Base-by-base conservation (phyloP, 2,888 invertebrate species). In the Fragum sueziense region DNA sequence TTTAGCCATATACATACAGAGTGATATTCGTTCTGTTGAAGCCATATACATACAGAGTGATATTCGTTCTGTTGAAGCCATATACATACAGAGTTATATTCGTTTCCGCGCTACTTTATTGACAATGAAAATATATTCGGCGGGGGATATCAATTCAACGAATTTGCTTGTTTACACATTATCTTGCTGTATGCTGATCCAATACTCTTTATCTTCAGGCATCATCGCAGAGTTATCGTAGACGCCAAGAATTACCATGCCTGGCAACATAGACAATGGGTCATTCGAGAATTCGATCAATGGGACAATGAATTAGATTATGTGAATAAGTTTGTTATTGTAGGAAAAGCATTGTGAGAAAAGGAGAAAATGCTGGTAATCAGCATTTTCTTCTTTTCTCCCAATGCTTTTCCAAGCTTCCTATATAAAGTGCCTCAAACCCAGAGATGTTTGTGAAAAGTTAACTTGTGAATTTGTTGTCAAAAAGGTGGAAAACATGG, bases 201-300 rank as follows among this genome's bases (percentile, higher is more conserved):
- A 33, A 7, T 61, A 20, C 33, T 9, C 9, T n/a, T n/a, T n/a
- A n/a, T n/a, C n/a, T 33, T 33, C 85, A 91, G 93, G 93, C 92
- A 93, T 77, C 93, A 93, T 78, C 83, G 93, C 54, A 85, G 89
- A 27, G 91, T 91, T 20, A 95, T 99, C 73, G 96, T 99, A 0
- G 97, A 99, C 93, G 96, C 97, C 1, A 99, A 99, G 94, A 99
- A 99, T 94, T 99, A 99, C 93, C 99, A 99, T 93, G 99, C 99
- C 0, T 99, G 99, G 99, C 99, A 99, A 93, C 98, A 99, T 93
- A 93, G 95, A 73, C 95, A 95, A 86, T 95, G 94, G 94, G 92
- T 94, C 3, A 92, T 95, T 27, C 89, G 91, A 74, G 89, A 92
- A 70, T 95, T 82, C 94, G 96, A 86, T 9, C 82, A 93, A 62